These are phyloP conservation scores for Drosophila monieri DNA, from an alignment of 2,888 invertebrate genomes.

Conservation along the genomic window DNA sequence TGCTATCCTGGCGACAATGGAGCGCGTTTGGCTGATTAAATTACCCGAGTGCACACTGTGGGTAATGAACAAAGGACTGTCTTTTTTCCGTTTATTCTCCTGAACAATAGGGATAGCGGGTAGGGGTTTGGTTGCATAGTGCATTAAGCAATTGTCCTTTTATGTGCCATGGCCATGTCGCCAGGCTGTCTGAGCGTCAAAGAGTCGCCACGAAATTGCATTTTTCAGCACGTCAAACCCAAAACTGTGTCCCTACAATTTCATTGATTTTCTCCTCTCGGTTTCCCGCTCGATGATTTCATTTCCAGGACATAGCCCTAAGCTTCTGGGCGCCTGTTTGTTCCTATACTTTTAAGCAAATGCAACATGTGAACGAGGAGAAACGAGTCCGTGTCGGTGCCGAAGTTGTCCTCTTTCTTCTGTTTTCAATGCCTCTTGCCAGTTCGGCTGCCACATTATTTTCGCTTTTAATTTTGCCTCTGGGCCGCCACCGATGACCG, in stretches of 20 bases:
- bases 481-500: conserved; percentile 41
- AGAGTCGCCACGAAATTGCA: conserved; percentile 62
- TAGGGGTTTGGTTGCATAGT: conserved; percentile 23
- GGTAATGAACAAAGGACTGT: conserved; percentile 22
- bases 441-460: conserved; percentile 45
- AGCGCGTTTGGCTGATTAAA: conserved; percentile 61
- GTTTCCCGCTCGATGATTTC: conserved; percentile 58
- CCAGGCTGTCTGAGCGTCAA: conserved; percentile 51
- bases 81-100: neutral
- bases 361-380: conserved; percentile 61
- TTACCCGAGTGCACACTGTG: conserved; percentile 49
- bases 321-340: conserved; percentile 36
- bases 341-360: conserved; percentile 46
- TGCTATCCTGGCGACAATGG: conserved; percentile 62
- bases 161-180: conserved; percentile 45
- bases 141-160: conserved; percentile 60
- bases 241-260: conserved; percentile 31
- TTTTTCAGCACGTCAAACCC: conserved; percentile 48
- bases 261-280: conserved; percentile 58
- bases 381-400: conserved; percentile 36
- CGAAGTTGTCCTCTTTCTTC: conserved; percentile 15
- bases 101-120: conserved; percentile 9
- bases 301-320: conserved; percentile 33
- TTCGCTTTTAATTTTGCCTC: conserved; percentile 59
- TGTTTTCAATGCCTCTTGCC: conserved; percentile 18